These are phyloP conservation scores for Glaucidium brasilianum DNA, from an alignment of 2,113 vertebrate species.

Conservation along the genomic window DNA sequence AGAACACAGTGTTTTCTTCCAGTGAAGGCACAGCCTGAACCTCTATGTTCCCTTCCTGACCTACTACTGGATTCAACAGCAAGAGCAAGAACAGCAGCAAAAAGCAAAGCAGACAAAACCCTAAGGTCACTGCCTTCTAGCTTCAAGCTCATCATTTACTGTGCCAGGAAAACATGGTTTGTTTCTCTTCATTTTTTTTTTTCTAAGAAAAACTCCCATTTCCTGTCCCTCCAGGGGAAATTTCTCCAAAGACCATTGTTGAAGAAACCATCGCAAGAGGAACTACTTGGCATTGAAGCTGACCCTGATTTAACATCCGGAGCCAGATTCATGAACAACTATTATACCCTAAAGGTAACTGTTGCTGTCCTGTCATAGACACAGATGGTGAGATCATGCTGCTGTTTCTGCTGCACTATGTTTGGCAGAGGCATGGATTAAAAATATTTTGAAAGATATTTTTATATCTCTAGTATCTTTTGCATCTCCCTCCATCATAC, in stretches of 20 bases:
- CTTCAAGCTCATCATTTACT: neutral
- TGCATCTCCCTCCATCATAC: neutral
- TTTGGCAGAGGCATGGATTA: neutral
- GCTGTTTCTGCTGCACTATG: neutral
- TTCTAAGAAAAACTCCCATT: neutral
- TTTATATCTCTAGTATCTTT: neutral
- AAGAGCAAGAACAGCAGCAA: neutral
- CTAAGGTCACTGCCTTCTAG: neutral
- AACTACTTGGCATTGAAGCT: neutral
- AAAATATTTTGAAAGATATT: neutral
- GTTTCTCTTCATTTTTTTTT: neutral
- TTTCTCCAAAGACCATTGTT: neutral
- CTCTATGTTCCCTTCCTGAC: neutral
- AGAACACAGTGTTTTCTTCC: neutral
- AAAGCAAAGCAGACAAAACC: neutral
- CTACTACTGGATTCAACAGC: rapidly evolving
- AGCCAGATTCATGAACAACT: neutral
- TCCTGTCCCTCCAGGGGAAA: neutral
- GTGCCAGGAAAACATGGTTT: neutral
- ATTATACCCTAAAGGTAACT: neutral
- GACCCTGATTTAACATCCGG: neutral
- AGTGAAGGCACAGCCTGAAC: neutral
- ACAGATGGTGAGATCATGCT: neutral
- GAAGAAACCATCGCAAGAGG: neutral
- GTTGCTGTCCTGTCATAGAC: neutral